Percentiles rank a stretch among this genome's conserved stretches.
These are phyloP conservation scores for Ormyrus labotus DNA, from an alignment of 2,888 invertebrate species.

Conservation along the genomic window DNA sequence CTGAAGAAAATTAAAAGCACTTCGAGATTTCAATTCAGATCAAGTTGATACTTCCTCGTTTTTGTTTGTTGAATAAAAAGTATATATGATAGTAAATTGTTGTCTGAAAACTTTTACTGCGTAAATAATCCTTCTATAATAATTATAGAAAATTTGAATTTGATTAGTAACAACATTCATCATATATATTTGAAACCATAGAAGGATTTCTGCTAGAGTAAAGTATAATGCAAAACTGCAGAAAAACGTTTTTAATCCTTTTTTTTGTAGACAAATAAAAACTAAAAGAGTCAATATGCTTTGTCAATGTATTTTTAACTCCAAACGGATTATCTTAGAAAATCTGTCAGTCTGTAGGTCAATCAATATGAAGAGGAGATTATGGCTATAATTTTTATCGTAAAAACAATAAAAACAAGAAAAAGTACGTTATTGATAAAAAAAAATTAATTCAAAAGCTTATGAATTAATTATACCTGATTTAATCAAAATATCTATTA, in stretches of 20 bases:
- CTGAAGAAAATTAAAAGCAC: not conserved
- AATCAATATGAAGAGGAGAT: slow-evolving; percentile 26
- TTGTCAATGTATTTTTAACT: slow-evolving; percentile 23
- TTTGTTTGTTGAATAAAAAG: not conserved
- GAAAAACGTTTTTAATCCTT: too few species aligned
- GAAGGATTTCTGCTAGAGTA: too few species aligned
- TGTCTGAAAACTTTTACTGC: slow-evolving; percentile 5
- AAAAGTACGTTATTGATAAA: not conserved
- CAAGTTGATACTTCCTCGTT: not conserved
- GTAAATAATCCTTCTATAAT: too few species aligned
- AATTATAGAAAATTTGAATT: too few species aligned
- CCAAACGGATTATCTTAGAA: slow-evolving; percentile 11
- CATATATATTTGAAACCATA: too few species aligned
- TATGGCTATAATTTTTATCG: slow-evolving; percentile 18
- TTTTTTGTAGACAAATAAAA: not conserved
- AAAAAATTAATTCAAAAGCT: too few species aligned
- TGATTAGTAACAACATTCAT: too few species aligned
- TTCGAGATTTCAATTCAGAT: not conserved
- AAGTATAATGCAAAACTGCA: too few species aligned
- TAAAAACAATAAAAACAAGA: slow-evolving; percentile 10
- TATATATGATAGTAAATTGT: not conserved
- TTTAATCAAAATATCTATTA: too few species aligned
- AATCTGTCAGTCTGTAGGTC: slow-evolving; percentile 39
- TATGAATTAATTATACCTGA: too few species aligned
- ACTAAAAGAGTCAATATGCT: slow-evolving; percentile 19